Percentiles rank a stretch among this genome's conserved stretches.
Conservation (phyloP, 30 jellyfish, hydroid and myxozoan genomes). For the Clytia hemisphaerica region DNA sequence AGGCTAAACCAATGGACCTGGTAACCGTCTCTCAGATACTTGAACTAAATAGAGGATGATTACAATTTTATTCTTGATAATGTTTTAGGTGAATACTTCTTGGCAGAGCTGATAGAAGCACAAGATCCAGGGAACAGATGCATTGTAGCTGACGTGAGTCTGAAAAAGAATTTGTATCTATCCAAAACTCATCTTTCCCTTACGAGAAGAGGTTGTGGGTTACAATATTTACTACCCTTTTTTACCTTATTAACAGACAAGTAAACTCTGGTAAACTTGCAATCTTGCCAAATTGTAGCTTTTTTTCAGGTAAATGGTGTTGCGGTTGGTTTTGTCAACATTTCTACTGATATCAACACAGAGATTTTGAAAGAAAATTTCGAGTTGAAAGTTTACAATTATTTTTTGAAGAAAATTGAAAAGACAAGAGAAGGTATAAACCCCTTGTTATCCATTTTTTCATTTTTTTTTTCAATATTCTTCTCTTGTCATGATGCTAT, state of each 20-base stretch:
- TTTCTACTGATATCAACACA: slow-evolving; percentile 56
- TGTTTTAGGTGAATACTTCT: slow-evolving; percentile 76
- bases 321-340: slow-evolving; percentile 88
- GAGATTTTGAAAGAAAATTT: slow-evolving; percentile 52
- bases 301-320: slow-evolving; percentile 73
- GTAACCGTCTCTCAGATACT: background rate
- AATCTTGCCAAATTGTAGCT: too few species aligned
- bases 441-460: too few species aligned
- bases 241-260: too few species aligned
- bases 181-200: too few species aligned
- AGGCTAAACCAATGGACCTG: background rate
- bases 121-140: slow-evolving; percentile 81
- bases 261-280: too few species aligned
- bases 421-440: slow-evolving; percentile 31
- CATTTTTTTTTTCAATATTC: too few species aligned
- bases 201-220: too few species aligned
- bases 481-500: too few species aligned
- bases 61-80: too few species aligned
- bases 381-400: slow-evolving; percentile 66
- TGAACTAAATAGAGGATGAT: background rate
- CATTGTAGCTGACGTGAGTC: slow-evolving; percentile 92
- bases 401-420: slow-evolving; percentile 1
- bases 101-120: slow-evolving; percentile 91
- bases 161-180: too few species aligned
- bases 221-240: too few species aligned